These are phyloP conservation scores for Isurus oxyrinchus DNA, from an alignment of 2,113 vertebrate genomes.

Conservation along the genomic window DNA sequence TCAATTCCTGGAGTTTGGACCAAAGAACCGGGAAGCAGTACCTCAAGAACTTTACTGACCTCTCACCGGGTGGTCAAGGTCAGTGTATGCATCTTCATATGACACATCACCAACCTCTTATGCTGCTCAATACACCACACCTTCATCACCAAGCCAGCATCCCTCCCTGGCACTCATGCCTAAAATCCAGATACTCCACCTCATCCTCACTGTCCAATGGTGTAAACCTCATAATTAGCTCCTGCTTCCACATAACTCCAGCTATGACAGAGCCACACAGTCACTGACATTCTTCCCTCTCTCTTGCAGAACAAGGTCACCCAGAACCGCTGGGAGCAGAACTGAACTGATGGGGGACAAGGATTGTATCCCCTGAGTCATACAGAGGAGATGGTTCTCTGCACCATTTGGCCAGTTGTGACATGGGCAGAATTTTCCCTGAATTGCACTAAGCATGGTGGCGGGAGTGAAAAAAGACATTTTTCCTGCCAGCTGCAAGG, in stretches of 20 bases:
- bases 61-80: not conserved
- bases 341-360: too few species aligned
- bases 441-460: too few species aligned
- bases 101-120: not conserved
- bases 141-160: not conserved
- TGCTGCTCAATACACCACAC: not conserved
- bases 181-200: not conserved
- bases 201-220: not conserved
- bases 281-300: not conserved
- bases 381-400: too few species aligned
- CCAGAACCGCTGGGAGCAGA: not conserved
- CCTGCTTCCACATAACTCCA: not conserved
- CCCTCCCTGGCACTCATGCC: not conserved
- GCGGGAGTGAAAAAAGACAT: too few species aligned
- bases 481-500: too few species aligned
- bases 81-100: not conserved
- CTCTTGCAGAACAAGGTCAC: not conserved
- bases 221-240: not conserved
- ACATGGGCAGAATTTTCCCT: too few species aligned
- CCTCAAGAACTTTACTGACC: not conserved
- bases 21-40: too few species aligned
- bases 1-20: too few species aligned
- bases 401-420: too few species aligned
- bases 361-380: too few species aligned
- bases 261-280: not conserved